Conservation (phyloP, 2,797 vertebrate genomes). For the Psittacula derbiana region DNA sequence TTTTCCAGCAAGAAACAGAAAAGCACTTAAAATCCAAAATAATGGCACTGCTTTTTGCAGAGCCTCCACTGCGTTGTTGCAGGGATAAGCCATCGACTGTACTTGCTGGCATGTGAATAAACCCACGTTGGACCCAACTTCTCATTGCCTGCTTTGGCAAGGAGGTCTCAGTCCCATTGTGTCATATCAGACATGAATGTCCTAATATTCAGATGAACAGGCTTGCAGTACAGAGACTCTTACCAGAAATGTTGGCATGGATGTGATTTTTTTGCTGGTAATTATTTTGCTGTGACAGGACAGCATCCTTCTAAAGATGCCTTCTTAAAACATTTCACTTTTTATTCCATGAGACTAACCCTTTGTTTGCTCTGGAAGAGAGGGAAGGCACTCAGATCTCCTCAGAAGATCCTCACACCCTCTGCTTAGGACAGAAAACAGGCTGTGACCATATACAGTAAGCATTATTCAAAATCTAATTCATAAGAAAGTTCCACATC, state of each 20-base stretch:
- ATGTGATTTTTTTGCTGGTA: not conserved
- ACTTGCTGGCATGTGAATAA: not conserved
- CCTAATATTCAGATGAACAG: not conserved
- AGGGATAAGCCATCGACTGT: not conserved
- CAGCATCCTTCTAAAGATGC: not conserved
- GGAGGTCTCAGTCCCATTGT: not conserved
- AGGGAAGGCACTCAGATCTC: not conserved
- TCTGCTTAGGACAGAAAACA: not conserved
- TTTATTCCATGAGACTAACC: not conserved
- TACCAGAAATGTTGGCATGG: not conserved
- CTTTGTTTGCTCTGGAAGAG: not conserved
- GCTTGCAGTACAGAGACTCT: rapidly evolving
- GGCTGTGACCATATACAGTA: not conserved
- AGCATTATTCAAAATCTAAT: not conserved
- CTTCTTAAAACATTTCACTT: not conserved
- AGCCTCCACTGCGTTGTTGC: not conserved
- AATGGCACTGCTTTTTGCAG: not conserved
- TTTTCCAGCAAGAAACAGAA: not conserved
- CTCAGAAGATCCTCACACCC: not conserved
- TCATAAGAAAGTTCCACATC: not conserved
- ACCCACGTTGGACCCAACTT: rapidly evolving
- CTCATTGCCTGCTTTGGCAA: not conserved
- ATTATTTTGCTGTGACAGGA: not conserved
- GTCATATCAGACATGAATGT: rapidly evolving
- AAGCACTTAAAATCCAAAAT: not conserved